A percentile compares a stretch with the other conserved stretches of the same genome.
Conservation (phyloP, 2,113 vertebrate genomes). For the Archilochus colubris region DNA sequence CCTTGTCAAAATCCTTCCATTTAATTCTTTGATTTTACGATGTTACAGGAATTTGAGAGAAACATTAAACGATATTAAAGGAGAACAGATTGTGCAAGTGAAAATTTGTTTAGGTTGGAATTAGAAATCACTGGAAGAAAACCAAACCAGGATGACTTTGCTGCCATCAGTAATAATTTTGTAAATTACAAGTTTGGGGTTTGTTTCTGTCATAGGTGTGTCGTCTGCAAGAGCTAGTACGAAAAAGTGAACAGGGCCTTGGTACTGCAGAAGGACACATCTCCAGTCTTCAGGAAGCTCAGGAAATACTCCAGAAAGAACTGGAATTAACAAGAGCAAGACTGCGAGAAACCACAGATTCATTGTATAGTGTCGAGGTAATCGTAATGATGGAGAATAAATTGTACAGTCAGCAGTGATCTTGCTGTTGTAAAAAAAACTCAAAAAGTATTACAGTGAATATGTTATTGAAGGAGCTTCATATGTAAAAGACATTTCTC, state of each 20-base stretch:
- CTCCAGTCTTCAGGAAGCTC: constrained; percentile 89
- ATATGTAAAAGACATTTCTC: not conserved
- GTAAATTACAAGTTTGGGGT: not conserved
- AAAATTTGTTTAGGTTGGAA: not conserved
- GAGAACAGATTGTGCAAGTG: not conserved
- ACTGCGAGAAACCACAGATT: constrained; percentile 91
- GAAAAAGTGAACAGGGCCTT: constrained; percentile 88
- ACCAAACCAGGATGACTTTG: not conserved
- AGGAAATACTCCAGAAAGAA: constrained; percentile 93
- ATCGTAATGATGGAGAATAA: not conserved
- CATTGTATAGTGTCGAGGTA: constrained; percentile 92
- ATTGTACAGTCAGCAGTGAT: not conserved
- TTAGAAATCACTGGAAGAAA: not conserved
- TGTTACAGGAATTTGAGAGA: not conserved
- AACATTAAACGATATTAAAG: not conserved
- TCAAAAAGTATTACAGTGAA: too few relatives aligned
- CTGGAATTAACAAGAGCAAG: constrained; percentile 88
- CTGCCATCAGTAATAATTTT: not conserved
- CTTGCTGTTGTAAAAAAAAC: not conserved
- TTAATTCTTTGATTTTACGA: not conserved
- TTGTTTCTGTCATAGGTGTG: constrained; percentile 76
- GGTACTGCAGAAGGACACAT: constrained; percentile 91
- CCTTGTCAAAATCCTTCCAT: not conserved
- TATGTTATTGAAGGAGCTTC: not conserved
- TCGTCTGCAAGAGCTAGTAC: constrained; percentile 87